Conservation (phyloP, 2,888 invertebrate genomes). For the Scaptomyza reducta region DNA sequence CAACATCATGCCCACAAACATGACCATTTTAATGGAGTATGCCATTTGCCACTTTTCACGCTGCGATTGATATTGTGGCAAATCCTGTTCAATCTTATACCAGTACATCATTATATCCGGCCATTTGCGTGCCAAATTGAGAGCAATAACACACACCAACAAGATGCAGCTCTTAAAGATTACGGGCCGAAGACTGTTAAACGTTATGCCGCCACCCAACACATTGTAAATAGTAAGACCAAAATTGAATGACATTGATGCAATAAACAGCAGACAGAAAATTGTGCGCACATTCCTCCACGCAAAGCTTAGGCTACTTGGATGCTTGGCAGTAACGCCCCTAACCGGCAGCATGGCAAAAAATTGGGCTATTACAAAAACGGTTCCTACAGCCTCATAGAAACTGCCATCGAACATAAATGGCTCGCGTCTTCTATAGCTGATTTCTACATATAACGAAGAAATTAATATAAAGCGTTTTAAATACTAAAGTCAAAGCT, state of each 20-base stretch:
- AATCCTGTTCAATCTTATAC: constrained; percentile 84
- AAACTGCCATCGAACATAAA: constrained; percentile 81
- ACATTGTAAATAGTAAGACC: constrained; percentile 69
- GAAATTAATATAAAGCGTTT: background rate
- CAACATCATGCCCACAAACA: constrained; percentile 84
- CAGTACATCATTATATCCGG: constrained; percentile 85
- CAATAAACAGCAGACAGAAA: constrained; percentile 69
- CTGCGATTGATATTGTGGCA: constrained; percentile 79
- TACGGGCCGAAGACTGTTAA: constrained; percentile 81
- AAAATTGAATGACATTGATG: constrained; percentile 55
- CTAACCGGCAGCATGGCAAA: constrained; percentile 86
- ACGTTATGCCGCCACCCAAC: constrained; percentile 68
- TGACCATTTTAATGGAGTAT: constrained; percentile 84
- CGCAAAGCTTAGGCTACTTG: constrained; percentile 83
- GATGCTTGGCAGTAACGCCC: constrained; percentile 84
- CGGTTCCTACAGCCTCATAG: constrained; percentile 82
- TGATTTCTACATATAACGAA: constrained; percentile 2
- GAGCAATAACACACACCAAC: constrained; percentile 78
- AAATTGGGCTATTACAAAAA: constrained; percentile 84
- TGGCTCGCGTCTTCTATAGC: constrained; percentile 51
- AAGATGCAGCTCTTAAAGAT: constrained; percentile 80
- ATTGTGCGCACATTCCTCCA: constrained; percentile 79
- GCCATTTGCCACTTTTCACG: constrained; percentile 80
- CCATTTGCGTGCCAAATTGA: constrained; percentile 85
- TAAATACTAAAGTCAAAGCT: background rate